Conservation (phyloP, 2,888 invertebrate species). For the Volucella zonaria region DNA sequence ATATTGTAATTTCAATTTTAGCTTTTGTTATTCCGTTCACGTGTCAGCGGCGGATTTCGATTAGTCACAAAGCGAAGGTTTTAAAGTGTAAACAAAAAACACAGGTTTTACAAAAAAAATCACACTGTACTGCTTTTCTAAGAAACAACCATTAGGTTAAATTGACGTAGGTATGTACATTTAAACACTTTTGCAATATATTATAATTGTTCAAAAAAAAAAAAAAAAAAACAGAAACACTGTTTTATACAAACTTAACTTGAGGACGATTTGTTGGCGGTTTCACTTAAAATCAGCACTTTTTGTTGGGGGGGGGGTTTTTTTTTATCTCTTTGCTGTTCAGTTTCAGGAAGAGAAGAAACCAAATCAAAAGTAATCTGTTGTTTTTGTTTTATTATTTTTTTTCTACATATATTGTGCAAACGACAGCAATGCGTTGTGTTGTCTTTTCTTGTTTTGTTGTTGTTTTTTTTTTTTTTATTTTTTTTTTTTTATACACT, state of each 20-base stretch:
- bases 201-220: too few species aligned
- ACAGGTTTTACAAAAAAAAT: constrained; percentile 36
- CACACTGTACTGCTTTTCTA: constrained; percentile 49
- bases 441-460: not conserved
- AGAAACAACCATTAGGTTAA: constrained; percentile 26
- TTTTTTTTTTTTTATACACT: constrained; percentile 8
- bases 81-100: constrained; percentile 39
- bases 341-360: constrained; percentile 9
- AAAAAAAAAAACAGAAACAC: not conserved
- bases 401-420: not conserved
- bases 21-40: constrained; percentile 56
- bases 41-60: constrained; percentile 28
- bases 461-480: constrained; percentile 19
- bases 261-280: constrained; percentile 9
- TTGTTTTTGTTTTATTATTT: constrained; percentile 25
- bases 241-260: constrained; percentile 23
- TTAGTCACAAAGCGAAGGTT: constrained; percentile 52
- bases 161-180: not conserved
- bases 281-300: constrained; percentile 29
- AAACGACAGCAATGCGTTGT: constrained; percentile 24
- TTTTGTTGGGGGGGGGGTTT: constrained; percentile 4
- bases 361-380: constrained; percentile 34
- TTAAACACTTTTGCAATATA: too few species aligned
- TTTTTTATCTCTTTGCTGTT: constrained; percentile 12
- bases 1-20: not conserved